Base-by-base conservation (phyloP, 2,113 vertebrate species). In the Alligator sinensis region DNA sequence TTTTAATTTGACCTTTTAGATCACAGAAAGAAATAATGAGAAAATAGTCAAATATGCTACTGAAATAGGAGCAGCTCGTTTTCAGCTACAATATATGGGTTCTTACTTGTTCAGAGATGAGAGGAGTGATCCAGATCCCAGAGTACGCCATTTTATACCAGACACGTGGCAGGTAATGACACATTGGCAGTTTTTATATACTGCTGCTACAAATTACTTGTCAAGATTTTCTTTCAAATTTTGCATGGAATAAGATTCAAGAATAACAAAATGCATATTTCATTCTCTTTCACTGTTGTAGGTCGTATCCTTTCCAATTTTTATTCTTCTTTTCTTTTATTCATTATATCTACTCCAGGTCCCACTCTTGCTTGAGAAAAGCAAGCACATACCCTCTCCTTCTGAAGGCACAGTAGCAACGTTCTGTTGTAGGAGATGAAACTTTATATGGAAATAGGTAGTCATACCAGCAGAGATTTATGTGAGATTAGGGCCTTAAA, bases 121-220 rank as follows among this genome's bases (percentile, higher is more conserved):
- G 70, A 97, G 98, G 68, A 96, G 95, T 81, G 97, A 98, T 88
- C 96, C 97, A 75, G 98, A 98, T 84, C 97, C 97, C 11, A 94
- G 98, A 77, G 97, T 98, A 30, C 91, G 96, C 27, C 93, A 97
- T 87, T 98, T 98, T 91, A 97, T 98, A 95, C 98, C 98, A 66
- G 98, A 98, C 66, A 97, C 98, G 1, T 98, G 98, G 98, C 98
- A 98, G 97, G 98, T 98, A 98, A 97, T 60, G 12, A 60, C 22
- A 66, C 10, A 72, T 54, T 79, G 83, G 63, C 11, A 7, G 47
- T 70, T 64, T 70, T 28, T 27, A n/a, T 13, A 22, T 54, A 11
- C 38, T 78, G 22, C 61, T 66, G 77, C 59, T 38, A 28, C 27
- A 86, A 81, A 79, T 57, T 0, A 9, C 68, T 17, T 64, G 80